Percentiles rank a stretch among this genome's conserved stretches.
phyloP scores from a whole-genome alignment of 2,888 invertebrate species.

The Nomada fabriciana region DNA sequence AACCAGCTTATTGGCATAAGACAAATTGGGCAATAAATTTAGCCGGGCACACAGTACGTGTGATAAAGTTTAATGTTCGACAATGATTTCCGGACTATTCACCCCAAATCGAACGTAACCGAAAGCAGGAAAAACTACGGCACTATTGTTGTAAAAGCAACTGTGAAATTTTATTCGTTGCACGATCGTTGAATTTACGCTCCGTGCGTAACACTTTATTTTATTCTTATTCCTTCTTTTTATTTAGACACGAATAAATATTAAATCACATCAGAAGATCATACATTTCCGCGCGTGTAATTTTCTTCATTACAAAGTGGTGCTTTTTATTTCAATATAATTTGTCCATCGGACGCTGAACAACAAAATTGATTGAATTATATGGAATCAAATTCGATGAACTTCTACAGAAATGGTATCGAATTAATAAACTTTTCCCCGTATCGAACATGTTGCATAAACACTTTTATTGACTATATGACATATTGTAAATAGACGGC shows the following conservation, averaged over 20 bases:
- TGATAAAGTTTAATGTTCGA: conserved; percentile 47
- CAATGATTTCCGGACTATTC: conserved; percentile 50
- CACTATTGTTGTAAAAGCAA: conserved; percentile 31
- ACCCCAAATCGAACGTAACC: conserved; percentile 20
- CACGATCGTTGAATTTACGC: conserved; percentile 18
- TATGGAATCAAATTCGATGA: too few relatives aligned
- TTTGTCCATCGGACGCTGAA: too few relatives aligned
- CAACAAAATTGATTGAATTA: too few relatives aligned
- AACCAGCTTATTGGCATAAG: conserved; percentile 43
- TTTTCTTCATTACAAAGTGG: too few relatives aligned
- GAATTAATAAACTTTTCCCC: too few relatives aligned
- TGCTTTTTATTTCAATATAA: too few relatives aligned
- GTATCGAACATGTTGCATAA: too few relatives aligned
- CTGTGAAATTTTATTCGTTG: conserved; percentile 42
- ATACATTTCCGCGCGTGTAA: neutral
- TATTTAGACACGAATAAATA: conserved; percentile 8
- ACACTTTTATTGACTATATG: too few relatives aligned
- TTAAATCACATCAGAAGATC: neutral
- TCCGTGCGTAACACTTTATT: conserved; percentile 17
- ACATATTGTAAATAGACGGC: too few relatives aligned
- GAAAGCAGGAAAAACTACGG: conserved; percentile 5
- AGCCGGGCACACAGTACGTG: conserved; percentile 1
- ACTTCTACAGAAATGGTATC: too few relatives aligned
- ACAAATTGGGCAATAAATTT: conserved; percentile 47
- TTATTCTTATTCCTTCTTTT: conserved; percentile 14